Percentiles rank a stretch among this genome's conserved stretches.
phyloP scores from a whole-genome alignment of 2,113 vertebrate species.

The Notarius quadriscutis region DNA sequence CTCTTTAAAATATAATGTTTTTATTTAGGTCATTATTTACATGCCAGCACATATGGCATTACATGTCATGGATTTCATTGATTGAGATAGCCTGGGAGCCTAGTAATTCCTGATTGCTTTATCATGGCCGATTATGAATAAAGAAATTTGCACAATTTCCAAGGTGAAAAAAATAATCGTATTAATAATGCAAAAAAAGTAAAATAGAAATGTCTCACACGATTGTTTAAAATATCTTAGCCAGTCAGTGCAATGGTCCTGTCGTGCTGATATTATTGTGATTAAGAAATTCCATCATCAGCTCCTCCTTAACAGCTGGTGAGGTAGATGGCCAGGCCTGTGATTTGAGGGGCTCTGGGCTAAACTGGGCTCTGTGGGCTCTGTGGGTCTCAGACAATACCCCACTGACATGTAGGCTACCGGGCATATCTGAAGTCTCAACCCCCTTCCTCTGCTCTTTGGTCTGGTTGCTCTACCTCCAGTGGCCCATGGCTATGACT shows the following conservation, averaged over 20 bases:
- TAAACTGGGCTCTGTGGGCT: constrained; percentile 41
- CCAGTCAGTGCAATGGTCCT: background rate
- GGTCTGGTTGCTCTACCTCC: constrained; percentile 50
- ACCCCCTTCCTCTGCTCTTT: constrained; percentile 50
- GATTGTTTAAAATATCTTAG: background rate
- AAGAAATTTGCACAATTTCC: background rate
- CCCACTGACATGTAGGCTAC: constrained; percentile 51
- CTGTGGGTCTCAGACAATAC: constrained; percentile 37
- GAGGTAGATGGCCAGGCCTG: constrained; percentile 31
- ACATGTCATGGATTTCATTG: background rate
- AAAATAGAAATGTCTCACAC: background rate
- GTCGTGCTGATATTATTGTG: constrained; percentile 22
- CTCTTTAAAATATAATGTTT: background rate
- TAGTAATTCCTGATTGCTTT: background rate
- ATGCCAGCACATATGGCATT: background rate
- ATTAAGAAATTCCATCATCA: constrained; percentile 25
- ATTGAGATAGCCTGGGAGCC: background rate
- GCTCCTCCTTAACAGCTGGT: constrained; percentile 43
- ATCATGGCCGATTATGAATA: background rate
- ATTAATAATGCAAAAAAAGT: background rate
- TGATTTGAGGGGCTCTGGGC: constrained; percentile 39
- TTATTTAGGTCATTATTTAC: background rate
- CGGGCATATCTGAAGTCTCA: constrained; percentile 51
- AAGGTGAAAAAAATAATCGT: background rate
- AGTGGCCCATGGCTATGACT: constrained; percentile 57